phyloP scores from a whole-genome alignment of 2,113 vertebrate genomes.

The Cygnus buccinator region DNA sequence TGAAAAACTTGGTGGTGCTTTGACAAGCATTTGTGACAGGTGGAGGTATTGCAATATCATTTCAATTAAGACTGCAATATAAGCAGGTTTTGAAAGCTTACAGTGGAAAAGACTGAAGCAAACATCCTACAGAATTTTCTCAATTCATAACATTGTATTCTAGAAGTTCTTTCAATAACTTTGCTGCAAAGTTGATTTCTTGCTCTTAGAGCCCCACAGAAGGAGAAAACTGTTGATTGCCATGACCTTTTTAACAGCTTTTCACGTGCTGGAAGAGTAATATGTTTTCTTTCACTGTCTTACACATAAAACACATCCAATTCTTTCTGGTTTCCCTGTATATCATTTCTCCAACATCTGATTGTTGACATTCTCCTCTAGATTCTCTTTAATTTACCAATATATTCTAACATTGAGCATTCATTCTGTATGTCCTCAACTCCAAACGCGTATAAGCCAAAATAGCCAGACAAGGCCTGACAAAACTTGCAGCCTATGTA shows the following conservation, averaged over 20 bases:
- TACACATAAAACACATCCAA: background rate
- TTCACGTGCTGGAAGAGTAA: background rate
- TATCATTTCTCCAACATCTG: background rate
- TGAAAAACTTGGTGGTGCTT: background rate
- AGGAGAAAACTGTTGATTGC: background rate
- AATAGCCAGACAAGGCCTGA: background rate
- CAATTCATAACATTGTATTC: background rate
- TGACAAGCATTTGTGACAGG: background rate
- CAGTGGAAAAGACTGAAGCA: background rate
- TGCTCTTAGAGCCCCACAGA: background rate
- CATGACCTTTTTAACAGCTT: background rate
- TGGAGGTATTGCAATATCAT: background rate
- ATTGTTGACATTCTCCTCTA: background rate
- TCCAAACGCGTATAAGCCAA: background rate
- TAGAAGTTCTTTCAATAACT: background rate
- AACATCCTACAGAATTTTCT: background rate
- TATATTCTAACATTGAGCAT: background rate
- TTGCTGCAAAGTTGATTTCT: background rate
- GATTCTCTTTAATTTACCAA: background rate
- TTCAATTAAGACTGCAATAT: background rate
- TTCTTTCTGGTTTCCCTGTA: background rate
- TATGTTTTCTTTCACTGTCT: background rate
- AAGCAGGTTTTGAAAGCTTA: background rate
- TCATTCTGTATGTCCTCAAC: background rate
- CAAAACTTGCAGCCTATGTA: background rate